A percentile compares a stretch with the other conserved stretches of the same genome.
Conservation (phyloP, 2,113 vertebrate species). For the Phylloscopus trochiloides region DNA sequence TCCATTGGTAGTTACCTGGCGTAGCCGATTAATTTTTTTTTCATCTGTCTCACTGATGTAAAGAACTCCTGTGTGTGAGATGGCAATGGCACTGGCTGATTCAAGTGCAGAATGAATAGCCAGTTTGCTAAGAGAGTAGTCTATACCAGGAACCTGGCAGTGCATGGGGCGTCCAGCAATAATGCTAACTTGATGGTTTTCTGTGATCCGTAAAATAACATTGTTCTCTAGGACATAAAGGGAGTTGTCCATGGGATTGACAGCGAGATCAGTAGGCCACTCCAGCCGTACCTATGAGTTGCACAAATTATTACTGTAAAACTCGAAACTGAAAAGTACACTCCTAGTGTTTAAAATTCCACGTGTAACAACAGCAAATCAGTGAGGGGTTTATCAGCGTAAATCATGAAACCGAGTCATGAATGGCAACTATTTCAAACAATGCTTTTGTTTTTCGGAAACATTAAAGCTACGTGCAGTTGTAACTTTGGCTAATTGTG, state of each 20-base stretch:
- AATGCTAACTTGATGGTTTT: slow-evolving; percentile 99
- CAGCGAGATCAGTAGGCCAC: slow-evolving; percentile 97
- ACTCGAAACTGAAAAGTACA: slow-evolving; percentile 48
- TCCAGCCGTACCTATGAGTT: slow-evolving; percentile 91
- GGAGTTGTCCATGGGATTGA: slow-evolving; percentile 99
- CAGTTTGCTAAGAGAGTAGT: slow-evolving; percentile 99
- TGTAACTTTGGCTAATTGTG: slow-evolving; percentile 49
- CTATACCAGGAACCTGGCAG: slow-evolving; percentile 97
- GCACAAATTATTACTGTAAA: slow-evolving; percentile 59
- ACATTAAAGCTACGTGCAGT: slow-evolving; percentile 49
- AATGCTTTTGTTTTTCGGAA: background rate
- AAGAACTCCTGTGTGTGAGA: slow-evolving; percentile 94
- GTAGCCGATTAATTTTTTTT: slow-evolving; percentile 97
- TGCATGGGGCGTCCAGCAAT: slow-evolving; percentile 98
- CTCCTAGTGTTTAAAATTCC: slow-evolving; percentile 63
- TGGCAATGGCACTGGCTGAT: slow-evolving; percentile 94
- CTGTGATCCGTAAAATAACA: slow-evolving; percentile 96
- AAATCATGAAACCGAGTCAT: slow-evolving; percentile 47
- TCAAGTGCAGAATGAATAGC: slow-evolving; percentile 97
- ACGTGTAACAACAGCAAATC: slow-evolving; percentile 61
- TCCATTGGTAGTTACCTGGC: slow-evolving; percentile 93
- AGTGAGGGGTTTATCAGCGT: slow-evolving; percentile 52
- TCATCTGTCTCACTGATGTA: slow-evolving; percentile 98
- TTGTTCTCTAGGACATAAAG: slow-evolving; percentile 98
- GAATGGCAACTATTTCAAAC: slow-evolving; percentile 54